A percentile compares a stretch with the other conserved stretches of the same genome.
Conservation (phyloP, 2,888 invertebrate species). For the Orchesella flavescens region DNA sequence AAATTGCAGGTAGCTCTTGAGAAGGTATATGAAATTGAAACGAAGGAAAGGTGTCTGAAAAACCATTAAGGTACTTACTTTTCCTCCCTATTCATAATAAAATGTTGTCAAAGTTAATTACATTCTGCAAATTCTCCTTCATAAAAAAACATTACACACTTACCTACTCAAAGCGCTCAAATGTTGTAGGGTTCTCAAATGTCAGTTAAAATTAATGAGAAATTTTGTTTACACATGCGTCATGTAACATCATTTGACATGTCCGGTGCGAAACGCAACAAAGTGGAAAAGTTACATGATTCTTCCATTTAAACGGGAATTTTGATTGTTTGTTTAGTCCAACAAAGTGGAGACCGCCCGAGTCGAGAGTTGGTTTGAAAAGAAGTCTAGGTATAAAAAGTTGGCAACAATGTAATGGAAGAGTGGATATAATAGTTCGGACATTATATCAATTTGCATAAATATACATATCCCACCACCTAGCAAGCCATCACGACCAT, state of each 20-base stretch:
- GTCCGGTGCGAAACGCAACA: slow-evolving; percentile 47
- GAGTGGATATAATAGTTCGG: not conserved
- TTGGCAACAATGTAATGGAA: not conserved
- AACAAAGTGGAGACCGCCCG: slow-evolving; percentile 40
- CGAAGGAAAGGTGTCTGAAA: slow-evolving; percentile 10
- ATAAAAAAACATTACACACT: no score
- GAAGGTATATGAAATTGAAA: not conserved
- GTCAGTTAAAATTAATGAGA: slow-evolving; percentile 15
- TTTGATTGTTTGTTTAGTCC: slow-evolving; percentile 18
- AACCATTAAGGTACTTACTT: not conserved
- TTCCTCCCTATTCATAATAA: not conserved
- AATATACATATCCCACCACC: not conserved
- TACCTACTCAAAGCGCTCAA: no score
- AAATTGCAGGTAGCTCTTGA: no score
- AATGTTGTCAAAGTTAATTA: no score
- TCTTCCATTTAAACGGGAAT: slow-evolving; percentile 56
- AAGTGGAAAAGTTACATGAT: slow-evolving; percentile 48
- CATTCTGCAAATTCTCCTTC: no score
- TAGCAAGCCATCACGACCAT: not conserved
- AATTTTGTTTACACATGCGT: slow-evolving; percentile 11
- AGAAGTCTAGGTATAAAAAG: slow-evolving; percentile 11
- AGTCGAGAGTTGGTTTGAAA: not conserved
- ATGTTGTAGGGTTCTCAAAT: not conserved
- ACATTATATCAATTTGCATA: slow-evolving; percentile 26
- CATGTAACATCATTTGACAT: slow-evolving; percentile 24